phyloP scores from a whole-genome alignment of 92 coral and sea anemone species.

The Phymanthus crucifer region DNA sequence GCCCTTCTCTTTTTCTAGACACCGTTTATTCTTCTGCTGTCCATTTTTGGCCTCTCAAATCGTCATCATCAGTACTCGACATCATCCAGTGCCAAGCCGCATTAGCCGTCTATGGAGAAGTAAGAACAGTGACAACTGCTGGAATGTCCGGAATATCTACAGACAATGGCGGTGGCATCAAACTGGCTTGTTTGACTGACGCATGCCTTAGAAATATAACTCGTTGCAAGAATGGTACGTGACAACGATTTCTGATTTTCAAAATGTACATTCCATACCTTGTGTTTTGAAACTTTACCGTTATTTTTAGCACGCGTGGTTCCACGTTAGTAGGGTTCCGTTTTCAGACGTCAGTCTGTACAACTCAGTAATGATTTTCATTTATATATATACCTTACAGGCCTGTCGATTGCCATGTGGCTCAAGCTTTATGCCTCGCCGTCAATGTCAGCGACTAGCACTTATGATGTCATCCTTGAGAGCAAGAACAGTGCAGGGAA shows the following conservation, averaged over 20 bases:
- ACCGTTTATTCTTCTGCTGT: constrained; percentile 5
- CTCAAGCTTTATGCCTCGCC: not conserved
- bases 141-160: constrained; percentile 21
- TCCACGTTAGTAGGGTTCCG: too few relatives aligned
- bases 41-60: constrained; percentile 23
- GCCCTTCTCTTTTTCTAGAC: not conserved
- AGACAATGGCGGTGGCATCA: not conserved
- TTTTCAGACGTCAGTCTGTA: too few relatives aligned
- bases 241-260: too few relatives aligned
- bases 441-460: not conserved
- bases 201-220: constrained; percentile 20
- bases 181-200: not conserved
- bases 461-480: constrained; percentile 11
- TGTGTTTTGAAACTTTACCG: too few relatives aligned
- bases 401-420: constrained; percentile 22
- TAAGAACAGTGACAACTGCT: not conserved
- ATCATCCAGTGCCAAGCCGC: constrained; percentile 16
- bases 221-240: constrained; percentile 15
- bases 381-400: not conserved
- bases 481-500: not conserved
- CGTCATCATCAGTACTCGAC: constrained; percentile 13
- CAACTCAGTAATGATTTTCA: not conserved
- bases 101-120: not conserved
- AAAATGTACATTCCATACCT: too few relatives aligned
- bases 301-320: too few relatives aligned